Evolutionary conservation across 92 coral and sea anemone genomes (phyloP).

Genomic region (Porites lobata): DNA sequence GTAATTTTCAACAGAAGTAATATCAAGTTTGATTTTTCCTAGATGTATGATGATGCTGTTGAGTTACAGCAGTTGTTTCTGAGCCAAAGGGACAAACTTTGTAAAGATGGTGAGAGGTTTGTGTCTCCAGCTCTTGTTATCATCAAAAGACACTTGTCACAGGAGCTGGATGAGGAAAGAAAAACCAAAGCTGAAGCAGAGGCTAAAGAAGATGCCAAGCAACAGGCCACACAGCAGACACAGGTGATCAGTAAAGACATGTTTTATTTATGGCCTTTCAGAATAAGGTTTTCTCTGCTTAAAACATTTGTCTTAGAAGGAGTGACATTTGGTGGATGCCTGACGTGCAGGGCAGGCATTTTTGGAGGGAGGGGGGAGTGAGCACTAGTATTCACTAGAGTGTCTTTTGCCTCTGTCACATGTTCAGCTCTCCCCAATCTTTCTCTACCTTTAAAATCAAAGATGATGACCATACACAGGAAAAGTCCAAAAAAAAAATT

Average conservation of each 20-base stretch:
- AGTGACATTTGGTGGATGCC: too few species aligned
- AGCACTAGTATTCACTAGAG: too few species aligned
- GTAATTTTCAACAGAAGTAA: neutral
- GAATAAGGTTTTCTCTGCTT: too few species aligned
- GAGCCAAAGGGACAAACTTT: conserved; percentile 90
- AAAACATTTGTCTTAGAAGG: too few species aligned
- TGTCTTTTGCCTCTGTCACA: too few species aligned
- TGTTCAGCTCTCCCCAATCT: too few species aligned
- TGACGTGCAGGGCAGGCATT: too few species aligned
- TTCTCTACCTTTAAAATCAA: too few species aligned
- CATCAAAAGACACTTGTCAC: conserved; percentile 85
- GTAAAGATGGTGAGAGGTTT: conserved; percentile 98
- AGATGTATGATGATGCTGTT: conserved; percentile 97
- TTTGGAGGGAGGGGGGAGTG: too few species aligned
- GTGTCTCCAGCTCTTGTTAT: conserved; percentile 96
- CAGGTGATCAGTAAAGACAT: neutral
- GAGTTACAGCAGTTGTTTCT: conserved; percentile 89
- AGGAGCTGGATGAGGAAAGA: conserved; percentile 94
- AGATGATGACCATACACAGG: too few species aligned
- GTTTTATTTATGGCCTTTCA: too few species aligned
- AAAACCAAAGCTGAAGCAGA: conserved; percentile 89
- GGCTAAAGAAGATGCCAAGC: conserved; percentile 71
- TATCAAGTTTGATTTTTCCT: neutral
- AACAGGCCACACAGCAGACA: conserved; percentile 37
- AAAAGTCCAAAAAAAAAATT: too few species aligned